Conservation (phyloP, 2,113 vertebrate genomes). For the Trematomus loennbergii region DNA sequence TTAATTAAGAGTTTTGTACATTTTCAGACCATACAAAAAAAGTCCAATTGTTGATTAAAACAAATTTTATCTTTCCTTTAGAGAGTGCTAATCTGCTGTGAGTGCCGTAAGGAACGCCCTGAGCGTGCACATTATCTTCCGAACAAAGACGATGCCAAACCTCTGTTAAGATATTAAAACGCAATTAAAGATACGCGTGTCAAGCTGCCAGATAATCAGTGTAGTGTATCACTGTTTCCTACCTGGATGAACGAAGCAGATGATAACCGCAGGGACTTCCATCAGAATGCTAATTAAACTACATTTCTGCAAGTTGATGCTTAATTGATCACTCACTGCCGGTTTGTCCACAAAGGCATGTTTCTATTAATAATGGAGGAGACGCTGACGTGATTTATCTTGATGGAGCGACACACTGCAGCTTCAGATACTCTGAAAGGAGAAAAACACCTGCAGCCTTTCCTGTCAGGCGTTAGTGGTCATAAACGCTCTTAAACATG, state of each 20-base stretch:
- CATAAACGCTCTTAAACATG: constrained; percentile 46
- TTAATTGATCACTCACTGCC: constrained; percentile 56
- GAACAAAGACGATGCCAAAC: not conserved
- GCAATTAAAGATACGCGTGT: not conserved
- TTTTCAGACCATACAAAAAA: not conserved
- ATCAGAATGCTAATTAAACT: constrained; percentile 10
- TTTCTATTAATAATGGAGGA: constrained; percentile 22
- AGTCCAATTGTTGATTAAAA: not conserved
- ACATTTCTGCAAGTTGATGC: constrained; percentile 15
- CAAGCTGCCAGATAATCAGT: not conserved
- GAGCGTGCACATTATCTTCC: not conserved
- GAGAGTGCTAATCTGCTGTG: not conserved
- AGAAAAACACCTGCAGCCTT: constrained; percentile 20
- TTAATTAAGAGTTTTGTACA: not conserved
- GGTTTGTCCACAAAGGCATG: constrained; percentile 29
- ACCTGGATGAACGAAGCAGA: not conserved
- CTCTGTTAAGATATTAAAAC: constrained; percentile 1
- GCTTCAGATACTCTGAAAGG: constrained; percentile 1
- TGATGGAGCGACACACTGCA: constrained; percentile 31
- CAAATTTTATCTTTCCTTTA: not conserved
- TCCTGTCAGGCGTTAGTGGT: constrained; percentile 35
- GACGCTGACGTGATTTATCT: constrained; percentile 43
- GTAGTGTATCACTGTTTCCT: not conserved
- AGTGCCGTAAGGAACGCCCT: not conserved
- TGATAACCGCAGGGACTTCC: not conserved